Evolutionary conservation across 2,797 vertebrate species (phyloP), one percentile per base, ranked within the genome.

Genomic region (Acrossocheilus fasciatus): DNA sequence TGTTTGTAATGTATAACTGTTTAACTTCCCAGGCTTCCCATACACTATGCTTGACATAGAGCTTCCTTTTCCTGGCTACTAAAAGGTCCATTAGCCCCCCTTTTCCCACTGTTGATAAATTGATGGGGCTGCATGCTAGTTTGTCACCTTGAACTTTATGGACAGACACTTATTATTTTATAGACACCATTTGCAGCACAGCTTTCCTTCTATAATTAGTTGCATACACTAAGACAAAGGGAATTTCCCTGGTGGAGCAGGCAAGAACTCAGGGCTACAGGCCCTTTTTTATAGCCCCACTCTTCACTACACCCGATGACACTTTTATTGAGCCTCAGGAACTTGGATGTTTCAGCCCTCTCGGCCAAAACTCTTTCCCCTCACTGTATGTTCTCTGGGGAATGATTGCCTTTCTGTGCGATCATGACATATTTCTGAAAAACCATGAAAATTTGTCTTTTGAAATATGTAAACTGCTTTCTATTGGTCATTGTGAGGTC

Each of bases 321-420:
- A 91, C 74, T 76, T 90, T 91, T 91, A 90, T 90, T 81, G 81
- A 72, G 86, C 73, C 81, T 82, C 52, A 76, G 86, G 86, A 89
- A 87, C 83, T 82, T 86, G 79, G 80, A 79, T 81, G 59, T 74
- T 87, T 72, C 62, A 83, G 73, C 84, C 62, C 86, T 90, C 45
- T 83, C 23, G 8, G 80, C 81, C 73, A 80, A 83, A 77, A 79
- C 54, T 76, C 66, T 82, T 89, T 83, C 76, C 78, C 43, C 68
- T 84, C 47, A 85, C 74, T 75, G 57, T 39, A 78, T 52, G 15
- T 59, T 30, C 85, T 83, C 62, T 83, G 74, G 50, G 88, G 80
- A 86, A 81, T 62, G 70, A 81, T 82, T 75, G 85, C 72, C 26
- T 72, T 88, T 79, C 66, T 78, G 66, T 82, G 41, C 74, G 69